Percentiles rank a stretch among this genome's conserved stretches.
phyloP scores from a whole-genome alignment of 2,113 vertebrate genomes.

The Lichenostomus cassidix region DNA sequence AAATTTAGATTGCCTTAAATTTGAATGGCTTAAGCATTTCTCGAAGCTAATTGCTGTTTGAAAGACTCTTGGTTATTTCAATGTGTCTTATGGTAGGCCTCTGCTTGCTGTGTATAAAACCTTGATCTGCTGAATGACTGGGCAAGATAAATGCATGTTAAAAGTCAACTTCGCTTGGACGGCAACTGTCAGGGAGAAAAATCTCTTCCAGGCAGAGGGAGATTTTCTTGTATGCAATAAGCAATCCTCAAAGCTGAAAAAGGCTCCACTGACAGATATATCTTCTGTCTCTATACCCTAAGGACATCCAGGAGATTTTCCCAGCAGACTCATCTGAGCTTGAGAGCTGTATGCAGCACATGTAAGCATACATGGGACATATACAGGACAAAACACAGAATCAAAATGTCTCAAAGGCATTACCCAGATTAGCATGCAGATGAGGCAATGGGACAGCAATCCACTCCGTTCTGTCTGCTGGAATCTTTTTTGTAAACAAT shows the following conservation, averaged over 20 bases:
- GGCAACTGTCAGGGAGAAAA: neutral
- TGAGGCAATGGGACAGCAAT: neutral
- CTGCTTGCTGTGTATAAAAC: neutral
- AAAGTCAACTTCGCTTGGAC: neutral
- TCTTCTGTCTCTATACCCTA: neutral
- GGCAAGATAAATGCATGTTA: neutral
- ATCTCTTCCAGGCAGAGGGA: neutral
- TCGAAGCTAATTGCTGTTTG: neutral
- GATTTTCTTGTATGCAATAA: neutral
- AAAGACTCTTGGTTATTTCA: neutral
- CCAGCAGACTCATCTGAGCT: neutral
- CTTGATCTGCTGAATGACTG: neutral
- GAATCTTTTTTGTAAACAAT: neutral
- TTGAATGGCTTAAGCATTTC: neutral
- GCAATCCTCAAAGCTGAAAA: neutral
- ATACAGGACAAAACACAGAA: neutral
- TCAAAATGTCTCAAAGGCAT: neutral
- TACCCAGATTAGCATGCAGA: neutral
- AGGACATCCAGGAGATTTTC: neutral
- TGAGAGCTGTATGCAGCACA: neutral
- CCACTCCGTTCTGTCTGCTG: neutral
- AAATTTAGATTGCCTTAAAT: neutral
- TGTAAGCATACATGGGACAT: neutral
- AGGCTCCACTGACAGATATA: neutral
- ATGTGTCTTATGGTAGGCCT: neutral